Evolutionary conservation across 2,113 vertebrate genomes (phyloP), one percentile per base, ranked within the genome.

Genomic region (Oreochromis niloticus): DNA sequence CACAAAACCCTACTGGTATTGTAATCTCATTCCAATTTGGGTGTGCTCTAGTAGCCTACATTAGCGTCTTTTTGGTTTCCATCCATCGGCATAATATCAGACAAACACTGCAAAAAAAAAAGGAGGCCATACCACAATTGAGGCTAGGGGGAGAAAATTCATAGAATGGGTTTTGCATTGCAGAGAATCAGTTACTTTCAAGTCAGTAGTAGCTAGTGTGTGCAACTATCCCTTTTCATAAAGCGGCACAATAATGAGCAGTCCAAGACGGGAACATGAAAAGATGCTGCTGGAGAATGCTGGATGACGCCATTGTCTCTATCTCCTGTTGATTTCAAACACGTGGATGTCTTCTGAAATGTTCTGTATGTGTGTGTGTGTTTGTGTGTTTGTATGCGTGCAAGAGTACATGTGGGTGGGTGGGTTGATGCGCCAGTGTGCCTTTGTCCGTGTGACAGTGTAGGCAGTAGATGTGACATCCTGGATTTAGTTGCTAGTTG

Each of bases 401-500:
- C 59, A 48, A 36, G 87, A n/a, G 39, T 85, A 61, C 24, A 27
- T 71, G 82, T 66, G 12, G 19, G 85, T 87, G 89, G 87, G 87
- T 87, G 87, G 79, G 80, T 81, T 75, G 83, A 78, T 85, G 87
- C 17, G 34, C 71, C 81, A 85, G 83, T 52, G 88, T 61, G 91
- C 90, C 83, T 89, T 83, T 86, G 91, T 94, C 89, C 57, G 24
- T 91, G 90, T 89, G 91, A 94, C 84, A 87, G 90, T 87, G 95
- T 92, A 90, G 95, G 92, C 91, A 82, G 91, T 13, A 30, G 92
- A 90, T 90, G 86, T 87, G 87, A 90, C 88, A 83, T 86, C 84
- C 83, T 80, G 86, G 85, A 59, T 91, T 93, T 81, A 84, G 68
- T 85, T 81, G 89, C 97, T 97, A 97, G 96, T 98, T 98, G 94